Base-by-base conservation (phyloP, 2,888 invertebrate species). In the Dryomyza anilis region DNA sequence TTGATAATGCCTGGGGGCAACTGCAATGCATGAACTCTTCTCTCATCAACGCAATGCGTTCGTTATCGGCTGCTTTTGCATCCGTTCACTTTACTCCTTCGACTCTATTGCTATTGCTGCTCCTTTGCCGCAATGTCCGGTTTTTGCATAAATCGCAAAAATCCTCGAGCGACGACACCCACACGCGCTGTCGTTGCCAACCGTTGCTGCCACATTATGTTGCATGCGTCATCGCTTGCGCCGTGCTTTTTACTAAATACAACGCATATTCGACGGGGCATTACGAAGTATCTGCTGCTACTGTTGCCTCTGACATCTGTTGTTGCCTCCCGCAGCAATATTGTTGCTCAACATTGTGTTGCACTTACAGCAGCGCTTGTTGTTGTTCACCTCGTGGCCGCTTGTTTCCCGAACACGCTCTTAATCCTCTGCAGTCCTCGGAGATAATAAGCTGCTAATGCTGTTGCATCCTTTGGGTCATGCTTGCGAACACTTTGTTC, bases 401-500 rank as follows among this genome's bases (percentile, higher is more conserved):
- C 3, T 39, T 6, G 39, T 2, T 39, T 39, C 8, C 39, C 39
- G 39, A 39, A n/a, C n/a, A n/a, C n/a, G n/a, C n/a, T n/a, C n/a
- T 12, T 55, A 36, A 55, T 55, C 55, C 55, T 55, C 33, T 30
- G 8, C 14, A 12, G 33, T 55, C 2, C 55, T 10, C n/a, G 14
- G 48, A 36, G 36, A 33, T 55, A 55, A 55, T 36, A 55, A 36
- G 36, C 55, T 33, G 33, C 21, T 55, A 36, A 55, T 55, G 33
- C 33, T 33, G 55, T 21, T 21, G 55, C 55, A 55, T 55, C 16
- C 55, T 55, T 55, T 55, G 33, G 10, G 19, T 10, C 21, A 19
- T 19, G 30, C n/a, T 16, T 33, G 23, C 55, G 23, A 16, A 39
- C 39, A 27, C 53, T 36, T 61, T 50, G 23, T 60, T 29, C 30